Conservation (phyloP, 1,140 invertebrate genomes). For the Drosophila obscura region DNA sequence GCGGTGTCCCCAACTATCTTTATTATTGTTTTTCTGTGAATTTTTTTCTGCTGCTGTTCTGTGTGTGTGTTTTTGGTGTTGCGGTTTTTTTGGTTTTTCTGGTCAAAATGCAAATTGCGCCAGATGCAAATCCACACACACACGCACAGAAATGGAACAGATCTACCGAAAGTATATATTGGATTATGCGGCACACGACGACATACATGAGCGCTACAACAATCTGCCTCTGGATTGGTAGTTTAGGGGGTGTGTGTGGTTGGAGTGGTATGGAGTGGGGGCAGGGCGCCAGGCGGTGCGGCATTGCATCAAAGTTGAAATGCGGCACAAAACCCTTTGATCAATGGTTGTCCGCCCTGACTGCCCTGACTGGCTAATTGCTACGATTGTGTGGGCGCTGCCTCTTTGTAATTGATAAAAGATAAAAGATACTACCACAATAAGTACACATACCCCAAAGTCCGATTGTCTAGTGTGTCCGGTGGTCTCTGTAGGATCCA, state of each 20-base stretch:
- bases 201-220: conserved; percentile 10
- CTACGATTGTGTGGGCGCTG: conserved; percentile 57
- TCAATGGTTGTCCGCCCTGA: conserved; percentile 54
- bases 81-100: conserved; percentile 25
- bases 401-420: conserved; percentile 78
- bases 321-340: conserved; percentile 55
- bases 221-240: background rate
- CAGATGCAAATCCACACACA: conserved; percentile 54
- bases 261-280: background rate
- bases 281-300: conserved; percentile 59
- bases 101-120: conserved; percentile 46
- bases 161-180: background rate
- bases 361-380: conserved; percentile 69
- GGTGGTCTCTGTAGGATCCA: conserved; percentile 30
- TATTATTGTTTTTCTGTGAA: background rate
- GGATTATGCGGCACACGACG: conserved; percentile 37
- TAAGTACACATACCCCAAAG: conserved; percentile 18
- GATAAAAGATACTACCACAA: background rate
- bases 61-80: conserved; percentile 8
- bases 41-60: conserved; percentile 15
- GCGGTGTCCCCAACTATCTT: background rate
- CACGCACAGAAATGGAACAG: background rate
- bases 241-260: too few species aligned
- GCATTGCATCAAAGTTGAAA: conserved; percentile 48
- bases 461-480: conserved; percentile 52